Evolutionary conservation across 2,888 invertebrate genomes (phyloP), one percentile per base, ranked within the genome.

Genomic region (Epinotia bilunana): DNA sequence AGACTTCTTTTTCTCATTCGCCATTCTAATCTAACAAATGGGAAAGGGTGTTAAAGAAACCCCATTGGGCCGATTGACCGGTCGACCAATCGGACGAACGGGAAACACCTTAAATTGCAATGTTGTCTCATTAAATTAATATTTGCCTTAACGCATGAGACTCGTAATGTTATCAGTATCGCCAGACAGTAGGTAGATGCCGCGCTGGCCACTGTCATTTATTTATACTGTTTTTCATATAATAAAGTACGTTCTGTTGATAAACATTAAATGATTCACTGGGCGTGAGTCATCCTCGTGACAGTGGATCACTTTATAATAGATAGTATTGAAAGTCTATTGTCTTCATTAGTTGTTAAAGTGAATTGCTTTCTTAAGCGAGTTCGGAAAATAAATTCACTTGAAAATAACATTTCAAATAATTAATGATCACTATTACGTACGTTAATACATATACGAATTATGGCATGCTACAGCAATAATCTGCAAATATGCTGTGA

Each of bases 131-230:
- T 53, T 20, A n/a, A 64, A 58, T 64, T n/a, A 64, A 70, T 39
- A 72, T 72, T 68, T 71, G 72, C 63, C 69, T 79, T 77, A 73
- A 76, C 28, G 60, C 57, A 67, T 60, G 78, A 63, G 1, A 23
- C 23, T 23, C 23, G 23, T 76, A 63, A 74, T 80, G 82, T 83
- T 83, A 86, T 74, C 74, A 70, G 86, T 88, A 87, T 86, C 88
- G 80, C 73, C 60, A 76, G 80, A 79, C 85, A 80, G 81, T 83
- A 79, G 83, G 80, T 49, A 69, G 72, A 60, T 65, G 74, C 72
- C 58, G 83, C 82, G 81, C 86, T 80, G 80, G 80, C 80, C 76
- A 73, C 63, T 74, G 77, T 82, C 81, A 84, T 87, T 49, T 53
- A 67, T 65, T 28, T 63, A 70, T 33, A 61, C 3, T 39, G 18